Evolutionary conservation across 2,888 invertebrate genomes (phyloP).

Genomic region (Caenorhabditis virilis): DNA sequence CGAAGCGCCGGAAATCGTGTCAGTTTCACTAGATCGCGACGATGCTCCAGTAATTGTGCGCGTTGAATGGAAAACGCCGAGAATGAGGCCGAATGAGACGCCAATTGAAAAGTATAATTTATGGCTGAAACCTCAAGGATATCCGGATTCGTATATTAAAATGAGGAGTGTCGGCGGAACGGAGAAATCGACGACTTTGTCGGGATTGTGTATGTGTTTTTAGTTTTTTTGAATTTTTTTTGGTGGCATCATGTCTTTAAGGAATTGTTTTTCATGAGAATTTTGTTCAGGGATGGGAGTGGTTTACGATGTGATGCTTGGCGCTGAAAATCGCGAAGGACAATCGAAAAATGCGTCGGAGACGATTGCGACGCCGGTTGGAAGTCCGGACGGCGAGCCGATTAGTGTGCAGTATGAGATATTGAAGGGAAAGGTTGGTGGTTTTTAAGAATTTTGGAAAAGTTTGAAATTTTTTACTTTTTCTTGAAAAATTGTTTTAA

Average conservation of each 20-base stretch:
- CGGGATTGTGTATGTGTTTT: slow-evolving; percentile 49
- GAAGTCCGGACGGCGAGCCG: slow-evolving; percentile 70
- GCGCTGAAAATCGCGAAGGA: slow-evolving; percentile 91
- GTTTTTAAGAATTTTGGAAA: too few species aligned
- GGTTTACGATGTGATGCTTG: slow-evolving; percentile 89
- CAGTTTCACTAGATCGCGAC: slow-evolving; percentile 78
- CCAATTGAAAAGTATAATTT: slow-evolving; percentile 75
- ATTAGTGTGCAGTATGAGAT: slow-evolving; percentile 65
- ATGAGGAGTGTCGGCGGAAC: slow-evolving; percentile 40
- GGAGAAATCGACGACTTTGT: slow-evolving; percentile 36
- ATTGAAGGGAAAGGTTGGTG: slow-evolving; percentile 55
- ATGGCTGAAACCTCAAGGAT: slow-evolving; percentile 43
- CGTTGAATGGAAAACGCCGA: slow-evolving; percentile 88
- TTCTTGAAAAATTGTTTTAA: background rate
- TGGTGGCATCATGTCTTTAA: too few species aligned
- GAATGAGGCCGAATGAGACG: slow-evolving; percentile 81
- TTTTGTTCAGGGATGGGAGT: slow-evolving; percentile 60
- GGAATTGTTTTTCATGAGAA: background rate
- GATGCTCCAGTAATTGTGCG: slow-evolving; percentile 87
- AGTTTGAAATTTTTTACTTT: background rate
- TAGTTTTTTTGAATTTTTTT: background rate
- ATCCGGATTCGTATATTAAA: slow-evolving; percentile 30
- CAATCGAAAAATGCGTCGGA: slow-evolving; percentile 91
- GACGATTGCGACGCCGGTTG: slow-evolving; percentile 90
- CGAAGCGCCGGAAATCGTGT: slow-evolving; percentile 70